Conservation (phyloP, 2,797 vertebrate genomes). For the Chaenodraco wilsoni region DNA sequence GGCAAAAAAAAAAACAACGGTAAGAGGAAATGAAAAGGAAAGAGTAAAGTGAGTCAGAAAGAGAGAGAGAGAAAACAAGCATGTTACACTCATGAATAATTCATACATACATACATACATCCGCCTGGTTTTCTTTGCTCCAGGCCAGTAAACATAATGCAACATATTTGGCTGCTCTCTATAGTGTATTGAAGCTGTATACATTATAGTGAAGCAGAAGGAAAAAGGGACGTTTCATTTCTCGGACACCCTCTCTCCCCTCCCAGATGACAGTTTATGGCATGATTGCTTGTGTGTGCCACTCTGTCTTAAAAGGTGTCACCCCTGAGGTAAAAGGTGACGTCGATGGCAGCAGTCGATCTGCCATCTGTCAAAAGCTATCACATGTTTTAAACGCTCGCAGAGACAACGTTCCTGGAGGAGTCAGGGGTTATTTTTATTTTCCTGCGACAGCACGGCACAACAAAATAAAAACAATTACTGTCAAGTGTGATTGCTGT, state of each 20-base stretch:
- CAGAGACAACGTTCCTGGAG: conserved; percentile 35
- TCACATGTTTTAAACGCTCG: conserved; percentile 54
- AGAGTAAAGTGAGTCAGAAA: conserved; percentile 24
- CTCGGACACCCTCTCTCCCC: conserved; percentile 18
- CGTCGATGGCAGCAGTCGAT: conserved; percentile 46
- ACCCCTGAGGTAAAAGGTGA: conserved; percentile 67
- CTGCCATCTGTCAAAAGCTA: conserved; percentile 69
- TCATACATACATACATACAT: too few species aligned
- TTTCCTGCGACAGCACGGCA: conserved; percentile 19
- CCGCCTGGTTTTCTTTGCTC: conserved; percentile 55
- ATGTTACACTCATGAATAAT: conserved; percentile 74
- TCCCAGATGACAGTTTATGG: conserved; percentile 41
- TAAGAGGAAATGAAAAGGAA: conserved; percentile 29
- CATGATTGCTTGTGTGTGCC: conserved; percentile 21
- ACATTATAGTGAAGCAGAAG: conserved; percentile 14
- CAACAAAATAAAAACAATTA: conserved; percentile 47
- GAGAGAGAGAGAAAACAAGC: conserved; percentile 44
- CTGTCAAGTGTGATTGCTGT: conserved; percentile 30
- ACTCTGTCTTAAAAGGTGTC: conserved; percentile 40
- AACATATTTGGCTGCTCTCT: conserved; percentile 53
- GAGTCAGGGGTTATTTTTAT: conserved; percentile 36
- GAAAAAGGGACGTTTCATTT: conserved; percentile 21
- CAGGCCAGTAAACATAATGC: conserved; percentile 65
- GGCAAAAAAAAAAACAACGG: conserved; percentile 32
- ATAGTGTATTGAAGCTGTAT: conserved; percentile 16